Base-by-base conservation (phyloP, 1,140 invertebrate genomes). In the Sipha flava region DNA sequence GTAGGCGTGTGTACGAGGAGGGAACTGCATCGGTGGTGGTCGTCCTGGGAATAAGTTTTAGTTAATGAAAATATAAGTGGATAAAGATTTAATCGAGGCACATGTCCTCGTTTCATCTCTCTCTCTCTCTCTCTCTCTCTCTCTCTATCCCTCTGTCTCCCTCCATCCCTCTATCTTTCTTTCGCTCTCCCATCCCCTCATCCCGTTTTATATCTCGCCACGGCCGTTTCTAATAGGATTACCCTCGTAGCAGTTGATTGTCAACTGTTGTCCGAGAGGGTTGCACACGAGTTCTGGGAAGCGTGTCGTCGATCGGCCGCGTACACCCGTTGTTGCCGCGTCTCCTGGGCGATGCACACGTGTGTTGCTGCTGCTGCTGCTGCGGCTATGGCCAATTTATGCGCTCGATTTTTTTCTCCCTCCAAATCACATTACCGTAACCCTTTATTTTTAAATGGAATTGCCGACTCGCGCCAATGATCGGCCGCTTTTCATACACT, bases 31-130 rank as follows among this genome's bases (percentile, higher is more conserved):
- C 4, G 37, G 37, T 6, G 49, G 49, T 16, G 9, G 29, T 59
- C 73, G 73, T 47, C 34, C 73, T 59, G 73, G 73, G 73, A 77
- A 77, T 77, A 59, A 77, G 73, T 77, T 77, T 77, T 77, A 77
- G 73, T 77, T 77, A 77, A 77, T 77, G 73, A 77, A 77, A 77
- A 77, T 77, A 77, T 77, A 77, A 77, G 73, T 77, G 73, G 73
- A 77, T 77, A 77, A 77, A 77, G 73, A 77, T 77, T 77, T 77
- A 77, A 77, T 77, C 73, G 73, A 57, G 34, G 34, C 73, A 47
- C 66, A 70, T 70, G 64, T 68, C 66, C 66, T 9, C 40, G 40
- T 23, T 23, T 66, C 37, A 12, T 47, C 26, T 23, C 64, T 0
- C 64, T n/a, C 9, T 49, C n/a, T n/a, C 9, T n/a, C 1, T n/a